Base-by-base conservation (phyloP, 2,888 invertebrate species). In the Macrostomum cliftonense region DNA sequence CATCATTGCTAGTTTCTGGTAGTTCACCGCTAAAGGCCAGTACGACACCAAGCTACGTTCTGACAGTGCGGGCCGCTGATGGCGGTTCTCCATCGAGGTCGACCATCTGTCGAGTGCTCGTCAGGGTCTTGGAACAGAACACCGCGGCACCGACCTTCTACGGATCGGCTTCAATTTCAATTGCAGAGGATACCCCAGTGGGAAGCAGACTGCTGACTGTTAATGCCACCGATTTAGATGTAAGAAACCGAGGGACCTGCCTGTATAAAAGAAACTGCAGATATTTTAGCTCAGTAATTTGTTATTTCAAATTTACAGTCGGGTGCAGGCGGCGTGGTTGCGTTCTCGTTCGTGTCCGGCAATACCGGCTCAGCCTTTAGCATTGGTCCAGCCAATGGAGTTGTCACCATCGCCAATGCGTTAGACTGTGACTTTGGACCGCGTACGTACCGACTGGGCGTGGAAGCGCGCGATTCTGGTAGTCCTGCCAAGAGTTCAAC, bases 101-200 rank as follows among this genome's bases (percentile, higher is more conserved):
- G 4, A 42, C 48, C 16, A 17, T 46, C 12, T 13, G 45, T 12
- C 44, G 28, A 12, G 16, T 47, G 2, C 44, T 37, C n/a, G 46
- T 47, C 12, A 20, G 12, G 16, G 48, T 47, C 4, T 39, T 43
- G 42, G 48, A 47, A 46, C 12, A 48, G 12, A 47, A 47, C 39
- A 38, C n/a, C 7, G 19, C 17, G 2, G 4, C 36, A 39, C 45
- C 45, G 38, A 45, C 21, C 28, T 45, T 45, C 45, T 37, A 36
- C 7, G 28, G 17, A 39, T 4, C 37, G n/a, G 14, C 45, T 2
- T 17, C 45, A 7, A 39, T 45, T 4, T 20, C 39, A 2, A n/a
- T 45, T 4, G 38, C 36, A 4, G 45, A 45, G 13, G 21, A 17
- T 37, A 45, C 45, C 17, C 43, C 45, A 7, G 37, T 45, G n/a